These are phyloP conservation scores for Erebia palarica DNA, from an alignment of 2,888 invertebrate species.

Conservation along the genomic window DNA sequence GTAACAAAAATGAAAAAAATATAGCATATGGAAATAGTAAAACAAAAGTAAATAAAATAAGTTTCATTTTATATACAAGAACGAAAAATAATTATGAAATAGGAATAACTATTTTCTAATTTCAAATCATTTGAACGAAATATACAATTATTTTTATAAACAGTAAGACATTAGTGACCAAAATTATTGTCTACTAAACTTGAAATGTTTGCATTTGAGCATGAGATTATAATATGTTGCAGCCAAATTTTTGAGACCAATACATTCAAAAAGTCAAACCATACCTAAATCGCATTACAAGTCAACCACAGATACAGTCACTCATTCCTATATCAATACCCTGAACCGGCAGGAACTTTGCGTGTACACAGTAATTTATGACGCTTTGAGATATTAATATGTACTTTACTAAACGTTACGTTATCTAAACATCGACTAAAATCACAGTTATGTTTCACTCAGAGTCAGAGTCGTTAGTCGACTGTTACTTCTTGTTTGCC, in stretches of 20 bases:
- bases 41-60: neutral
- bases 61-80: neutral
- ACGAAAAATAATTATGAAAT: neutral
- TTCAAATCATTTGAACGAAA: neutral
- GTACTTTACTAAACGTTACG: slow-evolving; percentile 48
- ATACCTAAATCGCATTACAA: neutral
- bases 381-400: slow-evolving; percentile 24
- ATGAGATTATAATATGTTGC: no score
- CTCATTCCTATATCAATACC: neutral
- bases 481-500: slow-evolving; percentile 57
- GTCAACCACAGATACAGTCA: no score
- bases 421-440: slow-evolving; percentile 52
- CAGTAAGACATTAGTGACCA: no score
- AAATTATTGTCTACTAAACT: no score
- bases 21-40: neutral
- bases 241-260: no score
- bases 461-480: slow-evolving; percentile 52
- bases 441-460: slow-evolving; percentile 33
- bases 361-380: slow-evolving; percentile 14
- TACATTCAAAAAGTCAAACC: neutral
- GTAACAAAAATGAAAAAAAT: neutral
- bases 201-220: neutral
- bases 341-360: slow-evolving; percentile 26
- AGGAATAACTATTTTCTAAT: neutral
- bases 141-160: no score